Evolutionary conservation across 2,797 vertebrate species (phyloP).

Genomic region (Chromobotia macracanthus): DNA sequence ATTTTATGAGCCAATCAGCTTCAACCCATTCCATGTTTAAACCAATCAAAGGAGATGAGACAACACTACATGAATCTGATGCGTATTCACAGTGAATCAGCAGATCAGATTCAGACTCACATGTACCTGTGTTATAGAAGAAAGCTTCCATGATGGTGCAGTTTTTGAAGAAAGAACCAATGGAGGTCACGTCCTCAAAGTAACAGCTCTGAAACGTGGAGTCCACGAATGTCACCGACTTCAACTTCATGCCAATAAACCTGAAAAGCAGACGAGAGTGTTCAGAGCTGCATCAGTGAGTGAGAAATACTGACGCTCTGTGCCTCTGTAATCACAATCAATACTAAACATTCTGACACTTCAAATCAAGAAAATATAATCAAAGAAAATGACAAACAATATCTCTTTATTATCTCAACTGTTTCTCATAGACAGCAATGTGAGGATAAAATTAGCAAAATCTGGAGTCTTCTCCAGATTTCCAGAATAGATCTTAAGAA

Average conservation of each 20-base stretch:
- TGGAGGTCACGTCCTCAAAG: conserved; percentile 91
- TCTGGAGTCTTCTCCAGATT: too few relatives aligned
- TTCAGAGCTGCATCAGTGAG: background rate
- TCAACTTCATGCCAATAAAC: conserved; percentile 93
- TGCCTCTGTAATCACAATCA: too few relatives aligned
- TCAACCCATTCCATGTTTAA: too few relatives aligned
- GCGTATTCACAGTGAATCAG: background rate
- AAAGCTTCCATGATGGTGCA: conserved; percentile 81
- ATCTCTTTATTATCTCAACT: too few relatives aligned
- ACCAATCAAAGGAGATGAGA: too few relatives aligned
- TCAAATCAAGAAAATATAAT: too few relatives aligned
- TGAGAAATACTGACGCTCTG: background rate
- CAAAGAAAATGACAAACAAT: too few relatives aligned
- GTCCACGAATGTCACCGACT: conserved; percentile 90
- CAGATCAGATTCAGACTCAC: too few relatives aligned
- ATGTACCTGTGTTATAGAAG: conserved; percentile 79
- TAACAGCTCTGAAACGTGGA: conserved; percentile 89
- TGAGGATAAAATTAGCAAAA: too few relatives aligned
- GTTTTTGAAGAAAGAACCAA: conserved; percentile 92
- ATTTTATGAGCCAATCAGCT: background rate
- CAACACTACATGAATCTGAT: background rate
- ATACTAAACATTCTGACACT: background rate
- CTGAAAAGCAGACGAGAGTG: conserved; percentile 69
- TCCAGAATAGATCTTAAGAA: too few relatives aligned
- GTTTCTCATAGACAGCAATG: background rate